A percentile compares a stretch with the other conserved stretches of the same genome.
These are phyloP conservation scores for Drosophila niveifrons DNA, from an alignment of 2,888 invertebrate genomes.

Conservation along the genomic window DNA sequence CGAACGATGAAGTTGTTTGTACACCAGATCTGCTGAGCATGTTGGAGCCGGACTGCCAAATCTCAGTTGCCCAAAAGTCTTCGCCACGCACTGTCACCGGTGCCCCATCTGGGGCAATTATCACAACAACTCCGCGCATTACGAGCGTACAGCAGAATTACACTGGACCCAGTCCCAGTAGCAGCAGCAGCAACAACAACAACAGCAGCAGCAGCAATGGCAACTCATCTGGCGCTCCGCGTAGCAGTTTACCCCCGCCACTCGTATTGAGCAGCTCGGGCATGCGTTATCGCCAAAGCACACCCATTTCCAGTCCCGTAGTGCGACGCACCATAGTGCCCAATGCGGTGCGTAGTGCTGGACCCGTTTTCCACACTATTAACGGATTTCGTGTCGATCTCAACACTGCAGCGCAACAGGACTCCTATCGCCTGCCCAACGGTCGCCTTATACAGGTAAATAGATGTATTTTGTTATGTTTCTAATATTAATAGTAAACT, in stretches of 20 bases:
- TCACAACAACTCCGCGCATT: slow-evolving; percentile 66
- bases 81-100: slow-evolving; percentile 39
- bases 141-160: slow-evolving; percentile 71
- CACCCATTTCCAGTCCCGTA: slow-evolving; percentile 41
- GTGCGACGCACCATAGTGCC: slow-evolving; percentile 82
- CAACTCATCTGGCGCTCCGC: slow-evolving; percentile 25
- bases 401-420: slow-evolving; percentile 85
- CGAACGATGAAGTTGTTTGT: slow-evolving; percentile 87
- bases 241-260: slow-evolving; percentile 77
- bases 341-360: slow-evolving; percentile 60
- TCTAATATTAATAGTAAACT: not conserved
- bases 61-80: slow-evolving; percentile 76
- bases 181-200: slow-evolving; percentile 10
- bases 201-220: slow-evolving; percentile 23
- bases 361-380: slow-evolving; percentile 85
- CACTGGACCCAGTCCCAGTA: slow-evolving; percentile 42
- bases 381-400: slow-evolving; percentile 85
- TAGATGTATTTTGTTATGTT: no score
- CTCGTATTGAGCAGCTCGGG: slow-evolving; percentile 80
- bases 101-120: slow-evolving; percentile 20
- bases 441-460: slow-evolving; percentile 84
- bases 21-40: slow-evolving; percentile 87
- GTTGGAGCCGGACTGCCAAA: slow-evolving; percentile 84
- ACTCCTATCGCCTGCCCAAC: slow-evolving; percentile 85
- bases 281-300: slow-evolving; percentile 74